phyloP scores from a whole-genome alignment of 64 coral and sea anemone genomes.

The Dendronephthya gigantea region DNA sequence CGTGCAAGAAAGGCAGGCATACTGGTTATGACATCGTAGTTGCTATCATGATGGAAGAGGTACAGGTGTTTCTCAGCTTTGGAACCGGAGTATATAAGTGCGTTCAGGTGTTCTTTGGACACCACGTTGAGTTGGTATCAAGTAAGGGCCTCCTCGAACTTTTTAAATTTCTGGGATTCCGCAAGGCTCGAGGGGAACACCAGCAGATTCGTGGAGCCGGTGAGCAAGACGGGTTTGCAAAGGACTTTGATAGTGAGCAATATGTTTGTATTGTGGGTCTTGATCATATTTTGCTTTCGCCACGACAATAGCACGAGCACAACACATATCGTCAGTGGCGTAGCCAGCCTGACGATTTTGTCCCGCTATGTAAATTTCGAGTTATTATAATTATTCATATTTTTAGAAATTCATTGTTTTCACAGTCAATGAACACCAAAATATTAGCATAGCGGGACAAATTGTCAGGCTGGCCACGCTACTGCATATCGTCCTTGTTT shows the following conservation, averaged over 20 bases:
- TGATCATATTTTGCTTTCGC: not conserved
- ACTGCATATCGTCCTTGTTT: too few relatives aligned
- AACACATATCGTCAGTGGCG: not conserved
- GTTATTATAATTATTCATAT: too few relatives aligned
- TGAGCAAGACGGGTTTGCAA: not conserved
- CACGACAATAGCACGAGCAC: not conserved
- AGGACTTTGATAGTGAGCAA: not conserved
- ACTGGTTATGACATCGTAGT: not conserved
- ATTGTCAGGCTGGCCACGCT: too few relatives aligned
- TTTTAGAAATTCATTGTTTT: too few relatives aligned
- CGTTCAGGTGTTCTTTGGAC: too few relatives aligned
- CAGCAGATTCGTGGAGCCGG: not conserved
- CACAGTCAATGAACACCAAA: too few relatives aligned
- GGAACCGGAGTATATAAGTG: too few relatives aligned
- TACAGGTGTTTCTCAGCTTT: not conserved
- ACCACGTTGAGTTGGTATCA: not conserved
- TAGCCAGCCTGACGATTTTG: too few relatives aligned
- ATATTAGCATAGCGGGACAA: too few relatives aligned
- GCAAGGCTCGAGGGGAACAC: not conserved
- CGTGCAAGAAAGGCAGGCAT: not conserved
- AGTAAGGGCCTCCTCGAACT: too few relatives aligned
- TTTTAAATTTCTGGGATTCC: not conserved
- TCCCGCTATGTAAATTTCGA: too few relatives aligned
- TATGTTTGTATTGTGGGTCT: not conserved
- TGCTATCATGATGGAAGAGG: not conserved